Evolutionary conservation across 2,113 vertebrate genomes (phyloP).

Genomic region (Datnioides undecimradiatus): DNA sequence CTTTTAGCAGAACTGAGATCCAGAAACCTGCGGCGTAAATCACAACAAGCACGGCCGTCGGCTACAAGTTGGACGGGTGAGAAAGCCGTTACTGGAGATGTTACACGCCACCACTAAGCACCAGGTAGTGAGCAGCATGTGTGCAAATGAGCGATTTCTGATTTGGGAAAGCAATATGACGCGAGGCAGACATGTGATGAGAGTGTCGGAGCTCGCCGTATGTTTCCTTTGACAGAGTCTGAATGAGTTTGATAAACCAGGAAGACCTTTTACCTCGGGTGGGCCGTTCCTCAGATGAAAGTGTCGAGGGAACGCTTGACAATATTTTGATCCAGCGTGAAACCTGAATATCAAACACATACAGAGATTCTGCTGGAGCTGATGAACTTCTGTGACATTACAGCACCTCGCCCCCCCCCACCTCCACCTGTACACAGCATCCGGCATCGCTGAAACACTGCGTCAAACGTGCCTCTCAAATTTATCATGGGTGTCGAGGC

Average conservation of each 20-base stretch:
- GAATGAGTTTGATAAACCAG: conserved; percentile 4
- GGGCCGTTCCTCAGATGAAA: background rate
- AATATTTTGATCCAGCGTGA: background rate
- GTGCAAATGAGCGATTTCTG: conserved; percentile 33
- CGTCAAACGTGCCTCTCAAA: background rate
- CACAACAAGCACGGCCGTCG: conserved; percentile 70
- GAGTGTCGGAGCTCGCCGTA: background rate
- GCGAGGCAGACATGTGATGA: conserved; percentile 7
- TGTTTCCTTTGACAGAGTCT: conserved; percentile 9
- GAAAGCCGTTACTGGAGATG: conserved; percentile 64
- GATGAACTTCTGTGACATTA: conserved; percentile 1
- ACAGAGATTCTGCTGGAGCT: background rate
- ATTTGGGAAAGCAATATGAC: conserved; percentile 28
- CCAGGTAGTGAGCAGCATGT: conserved; percentile 51
- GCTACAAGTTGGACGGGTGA: conserved; percentile 52
- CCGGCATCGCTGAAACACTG: background rate
- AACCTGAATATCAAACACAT: conserved; percentile 6
- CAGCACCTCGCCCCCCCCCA: background rate
- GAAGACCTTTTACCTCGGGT: conserved; percentile 1
- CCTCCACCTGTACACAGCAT: background rate
- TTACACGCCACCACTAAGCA: conserved; percentile 64
- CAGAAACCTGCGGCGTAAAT: conserved; percentile 68
- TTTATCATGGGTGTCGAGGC: background rate
- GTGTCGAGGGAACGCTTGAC: conserved; percentile 5
- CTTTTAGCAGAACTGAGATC: conserved; percentile 67